Evolutionary conservation across 2,797 vertebrate genomes (phyloP), one percentile per base, ranked within the genome.

Genomic region (Pogonophryne albipinna): DNA sequence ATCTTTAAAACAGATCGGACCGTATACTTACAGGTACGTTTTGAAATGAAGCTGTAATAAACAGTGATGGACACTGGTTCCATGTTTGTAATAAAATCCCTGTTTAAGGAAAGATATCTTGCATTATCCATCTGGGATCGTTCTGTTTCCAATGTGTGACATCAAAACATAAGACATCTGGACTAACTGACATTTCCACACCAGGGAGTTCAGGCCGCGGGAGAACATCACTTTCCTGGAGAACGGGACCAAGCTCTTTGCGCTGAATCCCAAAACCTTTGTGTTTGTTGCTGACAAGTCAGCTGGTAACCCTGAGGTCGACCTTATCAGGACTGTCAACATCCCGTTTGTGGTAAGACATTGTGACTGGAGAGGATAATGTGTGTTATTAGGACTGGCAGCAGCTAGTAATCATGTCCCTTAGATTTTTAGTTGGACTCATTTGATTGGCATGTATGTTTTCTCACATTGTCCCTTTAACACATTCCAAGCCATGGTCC

Each of bases 251-350:
- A 96, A 95, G 88, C 13, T 96, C 51, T 95, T 83, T 11, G 95
- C 95, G 80, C 75, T 95, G 20, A 96, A 95, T 88, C 95, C 95
- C 59, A 96, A 95, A 87, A 92, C 87, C 4, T 96, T 96, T 63
- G 95, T 96, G 53, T 96, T 95, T 76, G 91, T 95, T 69, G 94
- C 86, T 0, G 93, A 96, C 89, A 96, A 95, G 92, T 96, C 95
- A 0, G 79, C 53, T 0, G 95, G 95, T 45, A 65, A 96, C 78
- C 95, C 95, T 0, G 66, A 91, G 80, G 90, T 93, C 3, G 95
- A 96, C 83, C 6, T 92, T 8, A 0, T 96, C 87, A 92, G 75
- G 53, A 95, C 95, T 0, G 88, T 96, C 71, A 95, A 96, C 90
- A 96, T 96, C 80, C 95, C 95, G 0, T 89, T 77, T 46, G 93